Evolutionary conservation across 1,140 invertebrate species (phyloP).

Genomic region (Drosophila novamexicana): DNA sequence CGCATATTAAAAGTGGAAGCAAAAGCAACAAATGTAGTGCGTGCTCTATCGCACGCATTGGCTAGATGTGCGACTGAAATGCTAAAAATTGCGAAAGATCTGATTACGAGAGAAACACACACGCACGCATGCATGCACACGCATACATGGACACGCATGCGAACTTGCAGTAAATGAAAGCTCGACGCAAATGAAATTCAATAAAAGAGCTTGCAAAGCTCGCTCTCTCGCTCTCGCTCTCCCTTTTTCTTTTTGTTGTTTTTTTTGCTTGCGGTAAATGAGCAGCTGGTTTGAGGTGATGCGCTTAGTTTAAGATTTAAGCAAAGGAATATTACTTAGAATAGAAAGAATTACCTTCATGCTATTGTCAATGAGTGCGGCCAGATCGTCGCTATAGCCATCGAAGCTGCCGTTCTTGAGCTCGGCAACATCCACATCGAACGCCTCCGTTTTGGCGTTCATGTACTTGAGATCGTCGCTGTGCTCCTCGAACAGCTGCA

Average conservation of each 20-base stretch:
- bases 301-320: background rate
- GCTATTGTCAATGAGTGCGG: slow-evolving; percentile 65
- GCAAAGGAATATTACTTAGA: background rate
- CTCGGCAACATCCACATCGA: slow-evolving; percentile 66
- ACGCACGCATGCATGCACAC: background rate
- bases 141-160: background rate
- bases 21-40: background rate
- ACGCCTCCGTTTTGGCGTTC: slow-evolving; percentile 88
- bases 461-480: slow-evolving; percentile 95
- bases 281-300: background rate
- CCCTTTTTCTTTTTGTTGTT: background rate
- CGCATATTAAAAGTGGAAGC: background rate
- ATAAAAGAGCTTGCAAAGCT: background rate
- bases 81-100: background rate
- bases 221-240: background rate
- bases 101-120: background rate
- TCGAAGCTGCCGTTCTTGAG: slow-evolving; percentile 24
- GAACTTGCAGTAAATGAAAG: background rate
- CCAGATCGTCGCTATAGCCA: slow-evolving; percentile 81
- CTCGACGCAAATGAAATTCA: background rate
- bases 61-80: background rate
- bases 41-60: background rate
- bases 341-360: slow-evolving; percentile 73
- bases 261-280: background rate
- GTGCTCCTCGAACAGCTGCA: slow-evolving; percentile 93